Base-by-base conservation (phyloP, 2,797 vertebrate genomes). In the Melanogrammus aeglefinus region DNA sequence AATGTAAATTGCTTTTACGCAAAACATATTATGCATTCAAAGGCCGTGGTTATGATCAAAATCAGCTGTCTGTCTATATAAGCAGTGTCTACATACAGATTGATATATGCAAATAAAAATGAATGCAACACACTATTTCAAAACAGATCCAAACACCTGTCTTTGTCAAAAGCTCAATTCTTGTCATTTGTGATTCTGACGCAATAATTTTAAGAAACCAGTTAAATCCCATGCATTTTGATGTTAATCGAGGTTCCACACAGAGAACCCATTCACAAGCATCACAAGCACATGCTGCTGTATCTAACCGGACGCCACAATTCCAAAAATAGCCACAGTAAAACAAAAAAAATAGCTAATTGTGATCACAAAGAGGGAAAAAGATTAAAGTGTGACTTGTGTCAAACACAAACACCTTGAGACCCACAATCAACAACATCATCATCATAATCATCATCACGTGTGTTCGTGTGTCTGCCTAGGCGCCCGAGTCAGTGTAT, bases 141-240 rank as follows among this genome's bases (percentile, higher is more conserved):
- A 70, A 29, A 70, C n/a, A 9, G 2, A 70, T 10, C 10, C 24
- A 70, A 16, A 70, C 24, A 12, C 16, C 14, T 51, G 16, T 63
- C 57, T 69, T 69, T 69, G 63, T 69, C 63, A 13, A 27, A 16
- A 1, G 47, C 47, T 1, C 41, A 44, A 21, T 86, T 83, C 72
- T 76, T 79, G 39, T 73, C 14, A 75, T 77, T 77, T 76, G 77
- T 80, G 77, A 86, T 84, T 79, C 57, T 81, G 83, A 85, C 82
- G 73, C 75, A 72, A 73, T 78, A 82, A 81, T 84, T 83, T 38
- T 81, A 35, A 76, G 77, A 88, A 89, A 90, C 87, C 79, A 85
- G 72, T 81, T 57, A 63, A 81, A 79, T 83, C 74, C 70, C 70
- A 77, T 81, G 78, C 57, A 47, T 79, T 78, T 87, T 86, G 80